phyloP scores from a whole-genome alignment of 1,140 invertebrate genomes.

The Anadara kagoshimensis region DNA sequence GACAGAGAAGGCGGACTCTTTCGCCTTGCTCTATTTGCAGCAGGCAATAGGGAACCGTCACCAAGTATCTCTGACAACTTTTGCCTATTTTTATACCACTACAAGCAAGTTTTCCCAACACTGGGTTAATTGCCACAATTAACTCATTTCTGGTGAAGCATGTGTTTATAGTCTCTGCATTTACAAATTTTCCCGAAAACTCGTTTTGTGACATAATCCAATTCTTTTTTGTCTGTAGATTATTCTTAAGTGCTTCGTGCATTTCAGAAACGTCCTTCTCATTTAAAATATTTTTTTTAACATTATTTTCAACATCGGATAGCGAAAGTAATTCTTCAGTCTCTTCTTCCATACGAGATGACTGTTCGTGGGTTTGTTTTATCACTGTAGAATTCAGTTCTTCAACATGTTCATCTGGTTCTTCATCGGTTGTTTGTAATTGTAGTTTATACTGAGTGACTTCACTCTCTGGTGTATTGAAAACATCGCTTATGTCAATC shows the following conservation, averaged over 20 bases:
- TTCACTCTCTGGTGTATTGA: no score
- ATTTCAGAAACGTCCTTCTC: background rate
- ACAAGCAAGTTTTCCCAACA: background rate
- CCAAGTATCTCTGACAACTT: constrained; percentile 12
- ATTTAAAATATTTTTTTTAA: background rate
- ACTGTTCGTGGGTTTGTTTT: no score
- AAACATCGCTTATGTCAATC: background rate
- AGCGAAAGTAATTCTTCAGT: no score
- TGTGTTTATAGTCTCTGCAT: background rate
- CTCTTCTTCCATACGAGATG: no score
- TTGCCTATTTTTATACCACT: background rate
- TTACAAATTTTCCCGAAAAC: background rate
- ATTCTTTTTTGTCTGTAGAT: background rate
- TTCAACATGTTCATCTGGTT: no score
- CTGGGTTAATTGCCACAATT: no score
- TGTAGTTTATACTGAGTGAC: no score
- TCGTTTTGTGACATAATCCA: background rate
- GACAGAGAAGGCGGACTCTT: constrained; percentile 12
- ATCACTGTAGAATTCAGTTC: no score
- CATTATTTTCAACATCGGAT: no score
- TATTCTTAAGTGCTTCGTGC: background rate
- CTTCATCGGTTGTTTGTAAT: no score
- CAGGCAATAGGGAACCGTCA: background rate
- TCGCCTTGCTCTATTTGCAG: background rate
- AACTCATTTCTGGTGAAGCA: constrained; percentile 7